A percentile compares a stretch with the other conserved stretches of the same genome.
phyloP scores from a whole-genome alignment of 2,797 vertebrate genomes.

The Falco concolor region DNA sequence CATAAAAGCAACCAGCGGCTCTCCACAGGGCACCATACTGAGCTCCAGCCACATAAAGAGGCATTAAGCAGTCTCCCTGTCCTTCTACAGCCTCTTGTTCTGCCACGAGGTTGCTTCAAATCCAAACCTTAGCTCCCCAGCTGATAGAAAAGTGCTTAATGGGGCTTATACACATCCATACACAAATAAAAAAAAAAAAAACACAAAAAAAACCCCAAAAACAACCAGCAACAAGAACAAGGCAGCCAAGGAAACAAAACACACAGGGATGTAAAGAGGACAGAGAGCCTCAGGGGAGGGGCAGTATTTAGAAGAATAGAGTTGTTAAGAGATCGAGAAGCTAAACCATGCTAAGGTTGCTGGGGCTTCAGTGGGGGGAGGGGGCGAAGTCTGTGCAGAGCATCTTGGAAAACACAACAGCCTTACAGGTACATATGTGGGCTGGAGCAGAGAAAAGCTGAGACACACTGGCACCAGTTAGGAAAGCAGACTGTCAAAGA shows the following conservation, averaged over 20 bases:
- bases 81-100: neutral
- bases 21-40: neutral
- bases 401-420: neutral
- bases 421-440: neutral
- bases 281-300: slow-evolving; percentile 10
- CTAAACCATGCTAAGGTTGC: neutral
- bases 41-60: neutral
- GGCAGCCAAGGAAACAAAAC: slow-evolving; percentile 31
- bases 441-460: neutral
- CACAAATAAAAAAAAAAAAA: neutral
- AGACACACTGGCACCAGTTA: slow-evolving; percentile 6
- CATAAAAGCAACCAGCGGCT: neutral
- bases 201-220: neutral
- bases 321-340: neutral
- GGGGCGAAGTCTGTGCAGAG: neutral
- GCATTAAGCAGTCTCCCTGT: neutral
- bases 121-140: neutral
- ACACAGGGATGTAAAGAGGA: slow-evolving; percentile 42
- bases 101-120: neutral
- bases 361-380: neutral
- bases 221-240: neutral
- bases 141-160: neutral
- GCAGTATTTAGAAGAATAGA: neutral
- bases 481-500: neutral
- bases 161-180: neutral